A percentile compares a stretch with the other conserved stretches of the same genome.
Evolutionary conservation across 2,113 vertebrate genomes (phyloP).

Genomic region (Hippocampus comes): DNA sequence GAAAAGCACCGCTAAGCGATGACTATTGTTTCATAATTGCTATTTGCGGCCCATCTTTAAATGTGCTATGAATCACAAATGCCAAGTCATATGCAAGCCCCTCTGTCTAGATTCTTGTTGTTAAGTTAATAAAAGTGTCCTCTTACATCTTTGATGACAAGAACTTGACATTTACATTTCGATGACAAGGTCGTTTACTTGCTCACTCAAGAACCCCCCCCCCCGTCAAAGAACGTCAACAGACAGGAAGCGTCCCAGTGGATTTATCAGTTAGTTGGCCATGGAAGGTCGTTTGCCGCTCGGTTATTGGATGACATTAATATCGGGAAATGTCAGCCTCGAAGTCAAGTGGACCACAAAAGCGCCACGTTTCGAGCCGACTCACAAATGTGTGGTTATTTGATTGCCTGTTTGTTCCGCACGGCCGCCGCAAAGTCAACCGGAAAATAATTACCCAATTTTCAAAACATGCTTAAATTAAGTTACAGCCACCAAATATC

Average conservation of each 20-base stretch:
- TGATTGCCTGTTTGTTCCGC: not conserved
- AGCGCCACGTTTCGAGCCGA: not conserved
- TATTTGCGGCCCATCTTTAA: not conserved
- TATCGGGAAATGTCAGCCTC: not conserved
- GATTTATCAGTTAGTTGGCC: not conserved
- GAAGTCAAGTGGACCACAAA: not conserved
- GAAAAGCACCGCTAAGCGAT: not conserved
- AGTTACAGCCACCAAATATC: not conserved
- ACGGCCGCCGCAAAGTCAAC: not conserved
- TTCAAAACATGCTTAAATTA: not conserved
- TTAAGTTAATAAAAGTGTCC: not conserved
- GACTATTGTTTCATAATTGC: not conserved
- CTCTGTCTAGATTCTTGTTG: not conserved
- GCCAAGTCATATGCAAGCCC: not conserved
- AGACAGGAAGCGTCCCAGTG: not conserved
- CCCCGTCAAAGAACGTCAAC: not conserved
- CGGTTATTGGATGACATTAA: not conserved
- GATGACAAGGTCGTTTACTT: not conserved
- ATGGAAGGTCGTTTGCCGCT: slow-evolving; percentile 1
- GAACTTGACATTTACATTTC: not conserved
- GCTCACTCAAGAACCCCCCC: not conserved
- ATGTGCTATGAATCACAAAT: not conserved
- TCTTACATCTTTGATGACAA: not conserved
- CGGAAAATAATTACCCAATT: not conserved
- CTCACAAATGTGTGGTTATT: not conserved